phyloP scores from a whole-genome alignment of 2,888 invertebrate species.

The Mythimna vitellina region DNA sequence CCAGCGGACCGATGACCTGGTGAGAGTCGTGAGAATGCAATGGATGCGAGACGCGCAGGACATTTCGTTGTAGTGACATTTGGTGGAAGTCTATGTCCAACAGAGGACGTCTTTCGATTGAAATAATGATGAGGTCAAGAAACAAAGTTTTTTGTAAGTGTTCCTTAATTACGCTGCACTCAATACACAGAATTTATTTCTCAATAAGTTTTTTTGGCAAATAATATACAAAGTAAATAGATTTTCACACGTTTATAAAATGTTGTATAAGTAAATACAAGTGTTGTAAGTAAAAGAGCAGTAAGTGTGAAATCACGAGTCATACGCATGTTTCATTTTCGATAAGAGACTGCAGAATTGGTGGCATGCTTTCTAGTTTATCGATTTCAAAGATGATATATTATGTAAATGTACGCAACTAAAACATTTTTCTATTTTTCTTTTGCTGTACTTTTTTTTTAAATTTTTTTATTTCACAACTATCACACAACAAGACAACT shows the following conservation, averaged over 20 bases:
- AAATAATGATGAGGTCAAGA: neutral
- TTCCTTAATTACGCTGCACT: too few relatives aligned
- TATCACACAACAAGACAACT: too few relatives aligned
- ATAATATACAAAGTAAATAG: neutral
- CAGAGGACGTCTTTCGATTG: too few relatives aligned
- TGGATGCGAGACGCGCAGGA: neutral
- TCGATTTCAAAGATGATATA: slow-evolving; percentile 18
- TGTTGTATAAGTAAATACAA: slow-evolving; percentile 4
- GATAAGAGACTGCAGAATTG: slow-evolving; percentile 23
- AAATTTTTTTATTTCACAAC: too few relatives aligned
- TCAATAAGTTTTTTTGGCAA: neutral
- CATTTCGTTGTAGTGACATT: too few relatives aligned
- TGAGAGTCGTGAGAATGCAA: too few relatives aligned
- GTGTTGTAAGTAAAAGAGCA: slow-evolving; percentile 13
- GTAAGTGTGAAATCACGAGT: slow-evolving; percentile 33
- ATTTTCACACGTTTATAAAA: neutral
- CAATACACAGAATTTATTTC: too few relatives aligned
- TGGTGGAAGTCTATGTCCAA: too few relatives aligned
- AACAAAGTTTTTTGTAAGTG: neutral
- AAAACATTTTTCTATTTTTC: neutral
- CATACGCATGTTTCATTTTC: slow-evolving; percentile 27
- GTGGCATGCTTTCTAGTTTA: slow-evolving; percentile 17
- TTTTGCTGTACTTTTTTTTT: slow-evolving; percentile 5
- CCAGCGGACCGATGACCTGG: too few relatives aligned
- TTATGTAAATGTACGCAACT: slow-evolving; percentile 3